phyloP scores from a whole-genome alignment of 2,113 vertebrate species.

The Camelus bactrianus region DNA sequence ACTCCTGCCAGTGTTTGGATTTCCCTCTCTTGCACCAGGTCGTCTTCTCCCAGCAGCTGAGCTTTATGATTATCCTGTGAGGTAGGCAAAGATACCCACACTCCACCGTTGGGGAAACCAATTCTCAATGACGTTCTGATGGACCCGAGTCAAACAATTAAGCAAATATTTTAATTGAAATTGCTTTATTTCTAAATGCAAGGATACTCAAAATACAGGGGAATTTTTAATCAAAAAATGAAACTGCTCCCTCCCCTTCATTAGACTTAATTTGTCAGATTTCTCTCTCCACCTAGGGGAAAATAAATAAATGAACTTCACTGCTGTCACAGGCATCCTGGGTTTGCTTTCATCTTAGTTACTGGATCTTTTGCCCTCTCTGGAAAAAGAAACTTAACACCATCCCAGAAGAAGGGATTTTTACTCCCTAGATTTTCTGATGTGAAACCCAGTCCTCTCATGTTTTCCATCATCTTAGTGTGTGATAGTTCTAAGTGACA shows the following conservation, averaged over 20 bases:
- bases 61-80: not conserved
- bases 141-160: not conserved
- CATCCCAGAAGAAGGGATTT: slow-evolving; percentile 56
- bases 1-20: not conserved
- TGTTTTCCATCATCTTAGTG: slow-evolving; percentile 14
- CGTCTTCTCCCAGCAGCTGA: not conserved
- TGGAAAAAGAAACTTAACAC: slow-evolving; percentile 77
- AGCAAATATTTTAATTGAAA: not conserved
- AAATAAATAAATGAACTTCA: slow-evolving; percentile 42
- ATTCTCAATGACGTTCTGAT: not conserved
- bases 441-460: slow-evolving; percentile 58
- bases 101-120: not conserved
- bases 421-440: slow-evolving; percentile 71
- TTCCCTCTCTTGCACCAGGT: not conserved
- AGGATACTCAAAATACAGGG: not conserved
- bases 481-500: not conserved
- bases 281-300: slow-evolving; percentile 22
- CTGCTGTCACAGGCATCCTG: not conserved
- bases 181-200: slow-evolving; percentile 30
- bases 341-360: slow-evolving; percentile 77
- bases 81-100: not conserved
- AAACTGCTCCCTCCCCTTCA: not conserved
- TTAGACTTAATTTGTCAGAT: slow-evolving; percentile 42
- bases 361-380: slow-evolving; percentile 57
- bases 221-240: not conserved